These are phyloP conservation scores for Lepidothrix coronata DNA, from an alignment of 2,113 vertebrate genomes.

Conservation along the genomic window DNA sequence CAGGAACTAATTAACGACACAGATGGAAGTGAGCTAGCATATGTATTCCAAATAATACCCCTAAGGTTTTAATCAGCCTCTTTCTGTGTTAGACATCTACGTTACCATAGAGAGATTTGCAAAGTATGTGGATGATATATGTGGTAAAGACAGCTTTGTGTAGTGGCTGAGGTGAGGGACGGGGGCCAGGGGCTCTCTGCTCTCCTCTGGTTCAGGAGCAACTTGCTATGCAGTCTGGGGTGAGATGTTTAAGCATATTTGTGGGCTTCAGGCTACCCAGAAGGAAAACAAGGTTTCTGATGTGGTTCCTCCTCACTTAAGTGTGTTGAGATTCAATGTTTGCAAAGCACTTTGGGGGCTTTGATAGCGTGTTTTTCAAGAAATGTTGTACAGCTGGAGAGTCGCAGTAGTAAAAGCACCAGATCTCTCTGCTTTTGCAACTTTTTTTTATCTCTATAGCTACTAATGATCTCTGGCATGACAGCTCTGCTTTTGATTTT, in stretches of 20 bases:
- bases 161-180: neutral
- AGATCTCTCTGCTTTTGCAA: neutral
- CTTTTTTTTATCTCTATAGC: neutral
- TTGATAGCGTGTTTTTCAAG: neutral
- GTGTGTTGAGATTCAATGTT: neutral
- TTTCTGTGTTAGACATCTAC: slow-evolving; percentile 14
- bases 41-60: slow-evolving; percentile 50
- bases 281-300: neutral
- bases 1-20: slow-evolving; percentile 67
- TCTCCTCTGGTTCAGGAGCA: neutral
- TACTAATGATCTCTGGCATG: neutral
- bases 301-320: neutral
- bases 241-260: neutral
- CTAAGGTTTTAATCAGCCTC: slow-evolving; percentile 53
- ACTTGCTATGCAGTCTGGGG: neutral
- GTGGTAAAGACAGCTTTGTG: neutral
- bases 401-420: neutral
- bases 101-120: neutral
- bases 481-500: neutral
- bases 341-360: neutral
- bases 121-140: neutral
- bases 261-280: neutral
- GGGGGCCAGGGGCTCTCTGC: neutral
- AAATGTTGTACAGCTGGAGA: neutral
- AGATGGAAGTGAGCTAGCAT: slow-evolving; percentile 64